Evolutionary conservation across 2,888 invertebrate genomes (phyloP).

Genomic region (Erpobdella octoculata): DNA sequence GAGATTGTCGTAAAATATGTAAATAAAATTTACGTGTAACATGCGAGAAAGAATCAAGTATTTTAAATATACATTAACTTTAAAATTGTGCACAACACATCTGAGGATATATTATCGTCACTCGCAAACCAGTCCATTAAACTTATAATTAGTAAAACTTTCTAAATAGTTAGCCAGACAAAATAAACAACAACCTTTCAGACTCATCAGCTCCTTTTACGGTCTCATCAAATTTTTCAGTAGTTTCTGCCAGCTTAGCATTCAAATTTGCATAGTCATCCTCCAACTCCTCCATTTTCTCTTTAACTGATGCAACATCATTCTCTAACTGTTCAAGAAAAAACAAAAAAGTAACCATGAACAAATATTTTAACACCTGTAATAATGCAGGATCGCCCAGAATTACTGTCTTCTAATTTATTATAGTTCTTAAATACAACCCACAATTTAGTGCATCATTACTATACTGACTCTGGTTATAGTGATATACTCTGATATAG

Average conservation of each 20-base stretch:
- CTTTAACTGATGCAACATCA: conserved; percentile 3
- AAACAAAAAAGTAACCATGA: neutral
- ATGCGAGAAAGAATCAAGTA: neutral
- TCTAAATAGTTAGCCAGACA: neutral
- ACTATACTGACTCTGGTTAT: too few relatives aligned
- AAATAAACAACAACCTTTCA: conserved; percentile 25
- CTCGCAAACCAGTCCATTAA: neutral
- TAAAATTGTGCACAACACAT: too few relatives aligned
- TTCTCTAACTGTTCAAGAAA: conserved; percentile 2
- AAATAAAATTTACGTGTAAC: neutral
- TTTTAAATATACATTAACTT: neutral
- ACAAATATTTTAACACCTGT: conserved; percentile 4
- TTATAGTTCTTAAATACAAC: too few relatives aligned
- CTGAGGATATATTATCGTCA: neutral
- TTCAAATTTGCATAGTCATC: conserved; percentile 23
- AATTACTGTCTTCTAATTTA: too few relatives aligned
- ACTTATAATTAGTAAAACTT: neutral
- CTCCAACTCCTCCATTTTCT: conserved; percentile 7
- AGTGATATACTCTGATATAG: too few relatives aligned
- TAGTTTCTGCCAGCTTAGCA: conserved; percentile 16
- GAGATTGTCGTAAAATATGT: neutral
- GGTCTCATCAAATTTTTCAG: conserved; percentile 28
- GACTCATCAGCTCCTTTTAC: conserved; percentile 29
- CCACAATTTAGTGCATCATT: too few relatives aligned
- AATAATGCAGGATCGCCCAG: too few relatives aligned